Evolutionary conservation across 53 echinoderm and acorn worm genomes (phyloP).

Genomic region (Actinopyga echinites): DNA sequence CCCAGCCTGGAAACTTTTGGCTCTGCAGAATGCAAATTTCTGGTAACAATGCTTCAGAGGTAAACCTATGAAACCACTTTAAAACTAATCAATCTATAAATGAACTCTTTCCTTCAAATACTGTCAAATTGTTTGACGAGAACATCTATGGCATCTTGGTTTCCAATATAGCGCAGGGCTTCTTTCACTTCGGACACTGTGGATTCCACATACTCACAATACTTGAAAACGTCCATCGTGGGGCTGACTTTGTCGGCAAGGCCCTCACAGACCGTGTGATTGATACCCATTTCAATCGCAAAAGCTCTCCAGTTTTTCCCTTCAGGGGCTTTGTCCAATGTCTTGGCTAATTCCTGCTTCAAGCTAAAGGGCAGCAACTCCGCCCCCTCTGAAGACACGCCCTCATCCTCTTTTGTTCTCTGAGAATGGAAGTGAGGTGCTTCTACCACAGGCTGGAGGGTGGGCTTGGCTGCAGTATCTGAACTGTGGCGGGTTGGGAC

Average conservation of each 20-base stretch:
- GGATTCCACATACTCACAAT: conserved; percentile 55
- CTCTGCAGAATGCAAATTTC: too few relatives aligned
- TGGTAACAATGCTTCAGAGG: too few relatives aligned
- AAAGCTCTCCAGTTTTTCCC: conserved; percentile 77
- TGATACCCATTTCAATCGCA: conserved; percentile 67
- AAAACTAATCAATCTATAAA: too few relatives aligned
- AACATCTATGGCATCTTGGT: conserved; percentile 15
- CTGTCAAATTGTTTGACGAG: background rate
- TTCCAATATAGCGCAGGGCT: conserved; percentile 43
- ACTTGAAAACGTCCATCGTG: conserved; percentile 63
- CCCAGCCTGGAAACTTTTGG: too few relatives aligned
- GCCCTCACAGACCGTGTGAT: conserved; percentile 45
- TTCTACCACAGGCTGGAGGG: conserved; percentile 20
- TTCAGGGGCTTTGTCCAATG: conserved; percentile 36
- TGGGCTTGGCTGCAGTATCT: background rate
- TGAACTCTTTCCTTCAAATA: too few relatives aligned
- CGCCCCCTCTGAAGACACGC: background rate
- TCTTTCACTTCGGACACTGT: conserved; percentile 51
- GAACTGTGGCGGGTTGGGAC: conserved; percentile 28
- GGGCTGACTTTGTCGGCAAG: conserved; percentile 55
- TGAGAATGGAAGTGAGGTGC: conserved; percentile 54
- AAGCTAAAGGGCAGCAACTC: conserved; percentile 45
- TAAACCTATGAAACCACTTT: too few relatives aligned
- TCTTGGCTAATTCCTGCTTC: conserved; percentile 55
- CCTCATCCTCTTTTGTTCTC: background rate